These are phyloP conservation scores for Acipenser ruthenus DNA, from an alignment of 2,797 vertebrate genomes.

Conservation along the genomic window DNA sequence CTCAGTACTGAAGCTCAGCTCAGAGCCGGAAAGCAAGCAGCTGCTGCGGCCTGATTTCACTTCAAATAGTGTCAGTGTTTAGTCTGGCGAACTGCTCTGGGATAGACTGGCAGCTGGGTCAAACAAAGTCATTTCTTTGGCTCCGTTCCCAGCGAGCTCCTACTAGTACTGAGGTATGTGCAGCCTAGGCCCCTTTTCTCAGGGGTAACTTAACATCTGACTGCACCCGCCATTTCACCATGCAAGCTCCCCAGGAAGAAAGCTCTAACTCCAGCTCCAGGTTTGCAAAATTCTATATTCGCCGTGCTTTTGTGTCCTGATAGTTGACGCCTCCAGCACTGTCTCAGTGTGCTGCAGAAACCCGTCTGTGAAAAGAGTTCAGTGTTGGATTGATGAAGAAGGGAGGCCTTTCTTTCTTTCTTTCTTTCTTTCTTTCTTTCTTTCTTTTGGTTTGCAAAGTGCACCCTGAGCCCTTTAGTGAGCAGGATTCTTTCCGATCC, in stretches of 20 bases:
- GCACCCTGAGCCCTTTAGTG: conserved; percentile 28
- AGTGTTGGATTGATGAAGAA: conserved; percentile 47
- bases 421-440: neutral
- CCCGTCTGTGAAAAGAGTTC: conserved; percentile 47
- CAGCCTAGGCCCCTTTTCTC: conserved; percentile 58
- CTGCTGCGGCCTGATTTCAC: conserved; percentile 78
- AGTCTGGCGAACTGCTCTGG: conserved; percentile 86
- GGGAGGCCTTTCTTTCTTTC: conserved; percentile 46
- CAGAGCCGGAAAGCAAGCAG: conserved; percentile 73
- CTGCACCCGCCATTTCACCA: conserved; percentile 53
- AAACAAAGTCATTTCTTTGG: conserved; percentile 83
- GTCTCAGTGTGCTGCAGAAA: conserved; percentile 44
- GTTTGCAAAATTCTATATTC: conserved; percentile 40
- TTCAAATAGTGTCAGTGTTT: conserved; percentile 83
- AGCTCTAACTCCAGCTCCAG: conserved; percentile 39
- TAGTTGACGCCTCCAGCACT: conserved; percentile 47
- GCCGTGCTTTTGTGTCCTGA: conserved; percentile 41
- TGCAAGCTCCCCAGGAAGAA: conserved; percentile 18
- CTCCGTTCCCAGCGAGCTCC: conserved; percentile 77
- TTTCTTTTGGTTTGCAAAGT: conserved; percentile 45
- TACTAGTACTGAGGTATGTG: conserved; percentile 73
- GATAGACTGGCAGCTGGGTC: conserved; percentile 94
- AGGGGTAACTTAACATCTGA: conserved; percentile 62
- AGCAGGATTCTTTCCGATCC: conserved; percentile 65
- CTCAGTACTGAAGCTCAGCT: conserved; percentile 54